Percentiles rank a stretch among this genome's conserved stretches.
These are phyloP conservation scores for Catocala sponsa DNA, from an alignment of 2,888 invertebrate genomes.

Conservation along the genomic window DNA sequence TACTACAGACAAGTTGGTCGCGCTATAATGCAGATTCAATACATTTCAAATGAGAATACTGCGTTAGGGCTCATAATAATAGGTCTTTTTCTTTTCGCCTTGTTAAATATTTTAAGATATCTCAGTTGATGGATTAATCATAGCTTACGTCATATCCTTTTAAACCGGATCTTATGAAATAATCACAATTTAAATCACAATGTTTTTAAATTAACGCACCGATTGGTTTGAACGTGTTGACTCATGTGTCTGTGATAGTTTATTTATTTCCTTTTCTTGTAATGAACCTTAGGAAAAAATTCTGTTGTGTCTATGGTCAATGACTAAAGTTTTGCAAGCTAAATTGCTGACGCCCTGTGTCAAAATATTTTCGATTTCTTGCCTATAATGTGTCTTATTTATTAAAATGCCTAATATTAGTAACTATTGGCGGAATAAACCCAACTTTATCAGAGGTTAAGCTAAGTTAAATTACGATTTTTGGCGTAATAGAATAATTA, in stretches of 20 bases:
- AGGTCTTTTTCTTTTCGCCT: neutral
- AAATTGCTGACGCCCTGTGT: slow-evolving; percentile 19
- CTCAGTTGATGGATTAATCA: slow-evolving; percentile 28
- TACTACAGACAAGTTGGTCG: too few species aligned
- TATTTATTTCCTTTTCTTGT: slow-evolving; percentile 75
- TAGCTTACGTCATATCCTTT: slow-evolving; percentile 48
- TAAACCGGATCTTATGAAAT: slow-evolving; percentile 77
- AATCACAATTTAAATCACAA: slow-evolving; percentile 65
- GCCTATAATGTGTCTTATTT: slow-evolving; percentile 19
- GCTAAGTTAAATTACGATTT: slow-evolving; percentile 4
- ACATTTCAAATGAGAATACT: too few species aligned
- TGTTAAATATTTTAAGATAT: neutral
- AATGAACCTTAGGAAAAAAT: slow-evolving; percentile 58
- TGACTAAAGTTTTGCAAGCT: slow-evolving; percentile 74
- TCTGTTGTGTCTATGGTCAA: slow-evolving; percentile 58
- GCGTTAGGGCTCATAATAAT: neutral
- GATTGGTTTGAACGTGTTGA: slow-evolving; percentile 76
- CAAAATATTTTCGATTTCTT: slow-evolving; percentile 12
- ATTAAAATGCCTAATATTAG: slow-evolving; percentile 8
- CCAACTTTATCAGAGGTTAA: slow-evolving; percentile 5
- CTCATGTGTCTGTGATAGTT: slow-evolving; percentile 86
- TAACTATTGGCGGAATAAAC: slow-evolving; percentile 2
- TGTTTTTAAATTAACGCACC: slow-evolving; percentile 64
- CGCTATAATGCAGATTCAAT: too few species aligned
- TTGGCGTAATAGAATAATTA: slow-evolving; percentile 4